Evolutionary conservation across 2,113 vertebrate species (phyloP).

Genomic region (Gallinago media): DNA sequence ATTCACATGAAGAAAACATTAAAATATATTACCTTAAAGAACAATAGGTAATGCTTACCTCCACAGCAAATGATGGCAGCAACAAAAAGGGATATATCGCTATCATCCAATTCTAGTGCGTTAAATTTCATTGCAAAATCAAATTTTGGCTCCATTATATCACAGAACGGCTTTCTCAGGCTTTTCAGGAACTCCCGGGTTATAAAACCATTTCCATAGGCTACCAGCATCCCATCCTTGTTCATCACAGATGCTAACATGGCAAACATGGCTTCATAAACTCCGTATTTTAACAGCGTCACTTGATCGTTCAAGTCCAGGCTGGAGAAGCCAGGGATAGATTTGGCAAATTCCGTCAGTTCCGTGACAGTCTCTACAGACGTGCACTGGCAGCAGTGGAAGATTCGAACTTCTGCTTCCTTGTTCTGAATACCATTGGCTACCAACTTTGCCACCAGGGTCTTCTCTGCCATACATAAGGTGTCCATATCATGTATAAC

Average conservation of each 20-base stretch:
- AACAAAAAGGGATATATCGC: constrained; percentile 96
- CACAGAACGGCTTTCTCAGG: constrained; percentile 92
- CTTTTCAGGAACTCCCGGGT: constrained; percentile 98
- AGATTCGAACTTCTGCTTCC: constrained; percentile 93
- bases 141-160: constrained; percentile 99
- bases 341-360: constrained; percentile 96
- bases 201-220: constrained; percentile 94
- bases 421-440: constrained; percentile 89
- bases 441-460: constrained; percentile 91
- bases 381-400: constrained; percentile 96
- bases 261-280: constrained; percentile 96
- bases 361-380: constrained; percentile 96
- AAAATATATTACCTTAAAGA: background rate
- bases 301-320: constrained; percentile 97
- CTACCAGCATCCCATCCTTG: constrained; percentile 97
- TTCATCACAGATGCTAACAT: constrained; percentile 98
- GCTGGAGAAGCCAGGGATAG: constrained; percentile 90
- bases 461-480: constrained; percentile 94
- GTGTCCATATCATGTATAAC: constrained; percentile 99
- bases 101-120: constrained; percentile 92
- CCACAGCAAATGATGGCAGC: constrained; percentile 98
- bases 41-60: constrained; percentile 76
- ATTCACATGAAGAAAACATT: background rate
- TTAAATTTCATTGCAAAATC: constrained; percentile 99
- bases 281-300: constrained; percentile 94